Evolutionary conservation across 2,113 vertebrate genomes (phyloP), one percentile per base, ranked within the genome.

Genomic region (Hiodon tergisus): DNA sequence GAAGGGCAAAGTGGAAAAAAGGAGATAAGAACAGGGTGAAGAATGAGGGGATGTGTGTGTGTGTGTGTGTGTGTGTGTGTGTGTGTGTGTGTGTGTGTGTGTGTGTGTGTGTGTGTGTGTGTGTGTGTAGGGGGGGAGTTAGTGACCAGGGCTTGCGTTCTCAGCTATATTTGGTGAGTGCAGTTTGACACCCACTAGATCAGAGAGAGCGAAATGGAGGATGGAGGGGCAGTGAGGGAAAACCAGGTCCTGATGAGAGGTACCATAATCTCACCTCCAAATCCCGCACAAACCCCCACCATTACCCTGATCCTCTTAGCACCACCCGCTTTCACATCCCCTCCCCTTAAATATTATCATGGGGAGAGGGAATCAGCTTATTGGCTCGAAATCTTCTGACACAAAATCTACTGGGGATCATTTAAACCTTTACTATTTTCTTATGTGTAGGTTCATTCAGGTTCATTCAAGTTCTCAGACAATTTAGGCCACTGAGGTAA

Each of bases 221-320:
- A 2, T 66, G 63, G 63, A 9, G 17, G 63, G 63, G 63, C 17
- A 70, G 51, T 5, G 51, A 31, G 6, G 55, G 59, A 14, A 0
- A 52, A 58, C 8, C 14, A 53, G 9, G 16, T 6, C 48, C 71
- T 77, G 67, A 76, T 71, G 69, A 78, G 31, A 72, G 51, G 54
- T 48, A 55, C 66, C 67, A 72, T 74, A 74, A 80, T 74, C 65
- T 69, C 73, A 80, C 75, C 72, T 77, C 60, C 48, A 75, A 71
- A 75, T 74, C 76, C 76, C 57, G 48, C 58, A 48, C 69, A 74
- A 69, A 57, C 79, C 68, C 73, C 79, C 57, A 14, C n/a, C 51
- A 59, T 65, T 74, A 60, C 68, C 47, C 76, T 77, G 72, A 77
- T 77, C 79, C 79, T 80, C 76, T 72, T 75, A 75, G 72, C 8